These are phyloP conservation scores for Incurvaria masculella DNA, from an alignment of 2,888 invertebrate genomes.

Conservation along the genomic window DNA sequence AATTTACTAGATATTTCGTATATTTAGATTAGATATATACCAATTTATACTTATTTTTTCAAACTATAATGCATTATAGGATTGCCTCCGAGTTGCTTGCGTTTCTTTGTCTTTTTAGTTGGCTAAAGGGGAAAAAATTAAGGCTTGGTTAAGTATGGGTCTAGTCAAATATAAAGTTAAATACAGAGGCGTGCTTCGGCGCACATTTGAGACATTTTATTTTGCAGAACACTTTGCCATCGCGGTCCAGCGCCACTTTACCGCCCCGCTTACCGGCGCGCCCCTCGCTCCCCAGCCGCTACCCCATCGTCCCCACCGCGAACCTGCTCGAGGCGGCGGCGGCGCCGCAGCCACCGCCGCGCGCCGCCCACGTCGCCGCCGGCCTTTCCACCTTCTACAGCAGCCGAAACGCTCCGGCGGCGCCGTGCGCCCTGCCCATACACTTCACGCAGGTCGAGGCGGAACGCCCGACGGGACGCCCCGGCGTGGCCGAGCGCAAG, in stretches of 20 bases:
- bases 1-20: no score
- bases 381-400: conserved; percentile 37
- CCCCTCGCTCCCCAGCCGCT: conserved; percentile 40
- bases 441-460: conserved; percentile 35
- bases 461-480: conserved; percentile 42
- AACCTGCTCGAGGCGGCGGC: conserved; percentile 44
- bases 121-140: no score
- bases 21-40: no score
- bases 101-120: no score
- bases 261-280: conserved; percentile 49
- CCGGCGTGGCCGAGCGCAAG: conserved; percentile 34
- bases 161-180: no score
- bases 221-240: conserved; percentile 51
- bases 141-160: no score
- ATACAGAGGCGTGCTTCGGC: no score
- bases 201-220: conserved; percentile 46
- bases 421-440: conserved; percentile 48
- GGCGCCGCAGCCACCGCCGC: conserved; percentile 43
- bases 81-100: no score
- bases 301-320: conserved; percentile 46
- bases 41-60: no score
- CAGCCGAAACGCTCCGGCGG: conserved; percentile 27
- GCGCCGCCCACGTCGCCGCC: conserved; percentile 25
- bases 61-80: no score
- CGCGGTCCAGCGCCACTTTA: conserved; percentile 23